Evolutionary conservation across 2,888 invertebrate species (phyloP), one percentile per base, ranked within the genome.

Genomic region (Chloromyia formosa): DNA sequence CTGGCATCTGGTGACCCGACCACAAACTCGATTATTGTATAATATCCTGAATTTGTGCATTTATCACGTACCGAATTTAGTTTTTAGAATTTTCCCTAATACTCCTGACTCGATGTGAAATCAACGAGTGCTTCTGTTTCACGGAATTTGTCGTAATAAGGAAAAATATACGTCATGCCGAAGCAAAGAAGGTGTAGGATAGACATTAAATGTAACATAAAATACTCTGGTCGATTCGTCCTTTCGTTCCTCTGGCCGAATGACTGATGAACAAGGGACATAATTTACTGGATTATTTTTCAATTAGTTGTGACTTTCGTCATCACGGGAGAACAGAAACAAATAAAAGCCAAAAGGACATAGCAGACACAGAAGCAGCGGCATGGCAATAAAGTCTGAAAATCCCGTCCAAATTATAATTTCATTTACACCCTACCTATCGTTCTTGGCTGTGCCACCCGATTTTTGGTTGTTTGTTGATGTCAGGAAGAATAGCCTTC

Each of bases 231-330:
- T 45, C 18, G n/a, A 45, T 45, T 71, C 20, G 27, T 56, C 14
- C 14, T 54, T 54, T 16, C 12, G 69, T 54, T 53, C 69, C 53
- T 64, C 18, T 64, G 64, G n/a, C n/a, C n/a, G 27, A 35, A 40
- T 18, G 58, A 40, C 71, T 20, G 71, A 66, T 58, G 58, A 58
- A 73, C 73, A 54, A 74, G 64, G 53, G 49, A 61, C 62, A 74
- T 74, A 74, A 74, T 74, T 74, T 74, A 20, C 62, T 27, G 73
- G 73, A 74, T 74, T 74, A 74, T 74, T 74, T 74, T 74, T 74
- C 73, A 74, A 74, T 74, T 74, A 74, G 73, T 74, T 35, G 27
- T 74, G 73, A 74, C 73, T 74, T 74, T 74, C 20, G 73, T 54
- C 69, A 54, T 35, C 20, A n/a, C 16, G 49, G 49, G 14, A 49